Evolutionary conservation across 2,797 vertebrate species (phyloP), one percentile per base, ranked within the genome.

Genomic region (Tolypeutes matacus): DNA sequence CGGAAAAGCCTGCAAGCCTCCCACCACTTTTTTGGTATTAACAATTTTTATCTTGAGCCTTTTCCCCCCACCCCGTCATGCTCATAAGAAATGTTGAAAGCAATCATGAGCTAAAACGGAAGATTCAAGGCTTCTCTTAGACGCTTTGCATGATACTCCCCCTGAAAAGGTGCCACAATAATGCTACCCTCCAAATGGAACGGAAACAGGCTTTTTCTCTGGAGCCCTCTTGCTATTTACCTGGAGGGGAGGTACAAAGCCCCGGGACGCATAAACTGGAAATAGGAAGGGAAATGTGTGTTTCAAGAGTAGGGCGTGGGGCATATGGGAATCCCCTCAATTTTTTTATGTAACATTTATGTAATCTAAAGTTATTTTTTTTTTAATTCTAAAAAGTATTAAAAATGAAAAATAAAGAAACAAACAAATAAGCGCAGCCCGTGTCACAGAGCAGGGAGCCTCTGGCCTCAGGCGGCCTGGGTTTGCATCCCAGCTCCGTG

Each of bases 21-120:
- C 65, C 20, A 18, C 49, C 84, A 27, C 21, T 21, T 29, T 89
- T 89, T 51, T 46, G 8, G 27, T 77, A 82, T 75, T 84, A 95
- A 96, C 42, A 86, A 75, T 84, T 94, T 89, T 84, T 96, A 94
- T 95, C 96, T 95, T 89, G 88, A 95, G 34, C 25, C 27, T 23
- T 60, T 73, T n/a, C 62, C 46, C 56, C 51, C 36, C 39, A 39
- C 39, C 6, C 34, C 62, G 83, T 72, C 27, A 58, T 58, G 27
- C 60, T 93, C 95, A 93, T 51, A 91, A 80, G 88, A 73, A 39
- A 75, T 39, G 77, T 86, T 84, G 49, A 80, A 72, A 91, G 84
- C 83, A 86, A 84, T 73, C 36, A 14, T 14, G 76, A 95, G 72
- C 88, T 92, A n/a, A 81, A 93, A 95, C 27, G 2, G 53, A 87